Conservation (phyloP, 2,113 vertebrate genomes). For the Phaethon lepturus region DNA sequence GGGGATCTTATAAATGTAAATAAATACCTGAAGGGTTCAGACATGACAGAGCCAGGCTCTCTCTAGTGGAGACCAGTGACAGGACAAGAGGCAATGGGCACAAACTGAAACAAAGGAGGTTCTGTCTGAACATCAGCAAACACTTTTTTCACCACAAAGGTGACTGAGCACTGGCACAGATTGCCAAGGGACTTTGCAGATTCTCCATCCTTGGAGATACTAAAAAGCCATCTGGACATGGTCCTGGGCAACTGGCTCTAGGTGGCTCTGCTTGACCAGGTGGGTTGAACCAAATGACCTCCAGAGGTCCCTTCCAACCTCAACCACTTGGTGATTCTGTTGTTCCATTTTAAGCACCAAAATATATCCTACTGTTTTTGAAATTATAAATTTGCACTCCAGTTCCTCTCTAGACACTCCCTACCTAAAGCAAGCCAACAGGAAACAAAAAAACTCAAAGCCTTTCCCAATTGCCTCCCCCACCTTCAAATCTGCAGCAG, state of each 20-base stretch:
- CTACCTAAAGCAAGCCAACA: not conserved
- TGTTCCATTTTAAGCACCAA: not conserved
- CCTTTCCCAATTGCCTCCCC: not conserved
- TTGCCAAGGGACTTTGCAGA: not conserved
- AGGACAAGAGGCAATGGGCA: not conserved
- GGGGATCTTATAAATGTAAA: not conserved
- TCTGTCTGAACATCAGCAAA: not conserved
- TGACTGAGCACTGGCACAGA: not conserved
- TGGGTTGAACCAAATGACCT: accelerated
- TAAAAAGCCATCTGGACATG: accelerated
- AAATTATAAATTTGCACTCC: not conserved
- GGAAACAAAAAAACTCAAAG: constrained; percentile 7
- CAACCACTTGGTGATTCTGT: not conserved
- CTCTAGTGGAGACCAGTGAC: not conserved
- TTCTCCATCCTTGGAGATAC: accelerated
- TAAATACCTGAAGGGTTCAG: not conserved
- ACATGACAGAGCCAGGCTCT: not conserved
- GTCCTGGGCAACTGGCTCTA: not conserved
- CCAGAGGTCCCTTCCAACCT: not conserved
- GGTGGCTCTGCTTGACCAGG: not conserved
- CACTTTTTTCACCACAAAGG: not conserved
- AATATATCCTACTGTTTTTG: not conserved
- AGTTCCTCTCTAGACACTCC: not conserved
- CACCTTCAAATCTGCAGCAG: not conserved
- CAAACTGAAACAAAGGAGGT: not conserved